phyloP scores from a whole-genome alignment of 2,113 vertebrate species.

The Xerus inauris region DNA sequence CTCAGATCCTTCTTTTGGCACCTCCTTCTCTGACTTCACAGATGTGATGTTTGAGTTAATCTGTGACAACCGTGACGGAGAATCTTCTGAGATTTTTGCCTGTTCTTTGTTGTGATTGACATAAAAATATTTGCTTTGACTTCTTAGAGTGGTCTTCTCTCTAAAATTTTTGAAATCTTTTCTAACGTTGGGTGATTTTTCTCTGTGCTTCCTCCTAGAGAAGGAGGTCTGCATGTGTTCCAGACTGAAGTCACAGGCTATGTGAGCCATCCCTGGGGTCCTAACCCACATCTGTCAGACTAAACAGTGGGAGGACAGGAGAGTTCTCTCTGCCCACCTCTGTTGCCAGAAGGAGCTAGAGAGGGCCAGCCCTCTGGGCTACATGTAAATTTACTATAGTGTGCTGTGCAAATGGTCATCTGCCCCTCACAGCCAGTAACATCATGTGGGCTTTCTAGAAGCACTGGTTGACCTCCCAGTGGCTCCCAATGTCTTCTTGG shows the following conservation, averaged over 20 bases:
- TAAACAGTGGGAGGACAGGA: not conserved
- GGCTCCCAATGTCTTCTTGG: not conserved
- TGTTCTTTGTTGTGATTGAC: not conserved
- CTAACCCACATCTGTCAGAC: not conserved
- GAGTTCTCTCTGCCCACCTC: not conserved
- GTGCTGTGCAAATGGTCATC: not conserved
- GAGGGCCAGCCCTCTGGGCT: not conserved
- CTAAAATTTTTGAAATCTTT: not conserved
- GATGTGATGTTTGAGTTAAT: not conserved
- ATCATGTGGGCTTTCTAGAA: not conserved
- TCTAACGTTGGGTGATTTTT: not conserved
- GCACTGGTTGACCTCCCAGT: not conserved
- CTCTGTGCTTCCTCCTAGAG: not conserved
- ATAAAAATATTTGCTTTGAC: conserved; percentile 29
- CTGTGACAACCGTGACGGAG: not conserved
- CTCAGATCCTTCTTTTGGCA: not conserved
- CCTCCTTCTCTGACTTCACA: not conserved
- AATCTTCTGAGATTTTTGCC: not conserved
- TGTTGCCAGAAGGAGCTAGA: not conserved
- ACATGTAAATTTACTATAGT: not conserved
- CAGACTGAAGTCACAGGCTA: not conserved
- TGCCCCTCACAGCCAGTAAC: not conserved
- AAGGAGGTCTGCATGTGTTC: not conserved
- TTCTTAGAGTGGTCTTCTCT: not conserved
- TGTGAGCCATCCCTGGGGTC: not conserved